Base-by-base conservation (phyloP, 2,888 invertebrate species). In the Colostygia pectinataria region DNA sequence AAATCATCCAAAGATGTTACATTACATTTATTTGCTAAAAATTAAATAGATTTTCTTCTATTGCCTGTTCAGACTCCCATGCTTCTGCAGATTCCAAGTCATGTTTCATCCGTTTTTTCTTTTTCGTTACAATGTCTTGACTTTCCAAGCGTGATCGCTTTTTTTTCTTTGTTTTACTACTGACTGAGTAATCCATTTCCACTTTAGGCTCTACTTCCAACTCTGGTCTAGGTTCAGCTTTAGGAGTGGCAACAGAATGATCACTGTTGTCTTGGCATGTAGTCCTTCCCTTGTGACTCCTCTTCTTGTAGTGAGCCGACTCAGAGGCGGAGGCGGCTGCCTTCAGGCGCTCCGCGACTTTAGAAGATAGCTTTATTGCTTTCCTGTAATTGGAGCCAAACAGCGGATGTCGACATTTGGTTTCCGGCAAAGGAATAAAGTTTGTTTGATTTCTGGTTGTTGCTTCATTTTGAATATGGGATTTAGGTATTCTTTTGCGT, bases 41-140 rank as follows among this genome's bases (percentile, higher is more conserved):
- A 58, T 77, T 80, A 67, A 88, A 88, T 36, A 88, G 76, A 59
- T 76, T 87, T 63, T 84, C 71, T 63, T 83, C 83, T 55, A 87
- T 87, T 14, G 82, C 82, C 59, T 78, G 72, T 53, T 82, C 86
- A 0, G 84, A 85, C 4, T 81, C 86, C 88, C 87, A 87, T 1
- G 71, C 72, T 39, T 75, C 80, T 20, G 68, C 71, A 8, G 74
- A 67, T 28, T 75, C 71, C 10, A 63, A 65, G 24, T 80, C 68
- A 39, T 68, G 62, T 61, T 80, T 83, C 8, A 62, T 57, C 34
- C 55, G 54, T 59, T 80, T 82, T 0, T 48, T 29, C 53, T 69
- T 74, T 27, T 66, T 72, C 1, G 45, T 28, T 8, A 15, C 13
- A 9, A 8, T 3, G 15, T 43, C 38, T 5, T 37, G 20, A 34